Percentiles rank a stretch among this genome's conserved stretches.
phyloP scores from a whole-genome alignment of 2,797 vertebrate species.

The Halcyon badia region DNA sequence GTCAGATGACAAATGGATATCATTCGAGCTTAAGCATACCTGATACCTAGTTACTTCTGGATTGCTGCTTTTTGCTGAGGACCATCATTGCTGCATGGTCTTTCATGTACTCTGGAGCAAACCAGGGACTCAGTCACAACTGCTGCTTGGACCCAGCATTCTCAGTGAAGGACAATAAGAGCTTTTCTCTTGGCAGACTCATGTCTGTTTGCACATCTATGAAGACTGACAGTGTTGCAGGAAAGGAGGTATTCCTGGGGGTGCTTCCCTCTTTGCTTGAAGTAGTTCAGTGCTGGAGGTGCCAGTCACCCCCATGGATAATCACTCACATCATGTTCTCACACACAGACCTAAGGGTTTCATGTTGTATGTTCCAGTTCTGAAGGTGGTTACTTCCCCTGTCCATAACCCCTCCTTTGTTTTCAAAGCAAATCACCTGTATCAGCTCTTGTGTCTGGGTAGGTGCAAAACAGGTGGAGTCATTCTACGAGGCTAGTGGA shows the following conservation, averaged over 20 bases:
- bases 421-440: rapidly evolving
- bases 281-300: not conserved
- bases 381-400: not conserved
- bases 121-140: rapidly evolving
- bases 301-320: not conserved
- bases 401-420: rapidly evolving
- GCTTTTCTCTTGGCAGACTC: not conserved
- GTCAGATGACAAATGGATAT: not conserved
- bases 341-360: not conserved
- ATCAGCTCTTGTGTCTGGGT: not conserved
- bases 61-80: not conserved
- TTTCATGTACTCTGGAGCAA: not conserved
- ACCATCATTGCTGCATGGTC: rapidly evolving
- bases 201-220: not conserved
- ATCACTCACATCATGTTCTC: not conserved
- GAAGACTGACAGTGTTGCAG: not conserved
- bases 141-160: not conserved
- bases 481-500: not conserved
- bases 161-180: not conserved
- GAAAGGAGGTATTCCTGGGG: not conserved
- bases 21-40: not conserved
- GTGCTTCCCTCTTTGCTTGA: not conserved
- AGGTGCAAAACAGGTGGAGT: not conserved
- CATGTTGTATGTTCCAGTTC: not conserved
- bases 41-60: not conserved